A percentile compares a stretch with the other conserved stretches of the same genome.
These are phyloP conservation scores for Auanema sp. DNA, from an alignment of 2,888 invertebrate genomes.

Conservation along the genomic window DNA sequence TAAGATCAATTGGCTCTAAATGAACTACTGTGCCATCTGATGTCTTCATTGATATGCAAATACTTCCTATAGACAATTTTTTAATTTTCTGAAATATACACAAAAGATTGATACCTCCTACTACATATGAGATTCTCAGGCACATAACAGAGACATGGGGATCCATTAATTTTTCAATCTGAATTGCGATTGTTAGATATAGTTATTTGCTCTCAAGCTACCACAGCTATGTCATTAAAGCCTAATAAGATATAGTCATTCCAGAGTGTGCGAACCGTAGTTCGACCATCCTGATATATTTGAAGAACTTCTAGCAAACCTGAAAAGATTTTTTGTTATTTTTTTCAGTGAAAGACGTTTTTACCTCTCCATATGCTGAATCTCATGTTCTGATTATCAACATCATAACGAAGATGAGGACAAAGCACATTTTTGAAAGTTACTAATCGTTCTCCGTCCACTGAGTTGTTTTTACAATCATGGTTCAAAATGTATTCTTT, in stretches of 20 bases:
- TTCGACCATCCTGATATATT: slow-evolving; percentile 51
- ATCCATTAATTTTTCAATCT: slow-evolving; percentile 29
- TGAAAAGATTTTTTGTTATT: neutral
- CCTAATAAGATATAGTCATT: slow-evolving; percentile 48
- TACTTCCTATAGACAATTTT: slow-evolving; percentile 17
- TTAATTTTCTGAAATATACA: slow-evolving; percentile 6
- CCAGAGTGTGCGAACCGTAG: slow-evolving; percentile 48
- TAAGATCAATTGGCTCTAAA: slow-evolving; percentile 61
- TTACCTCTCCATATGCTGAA: slow-evolving; percentile 61
- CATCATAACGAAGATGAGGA: slow-evolving; percentile 59
- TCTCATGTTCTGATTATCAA: slow-evolving; percentile 35
- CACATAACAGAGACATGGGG: slow-evolving; percentile 30
- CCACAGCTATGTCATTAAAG: slow-evolving; percentile 42
- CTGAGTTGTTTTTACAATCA: neutral
- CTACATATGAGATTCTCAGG: slow-evolving; percentile 15
- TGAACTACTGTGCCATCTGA: slow-evolving; percentile 42
- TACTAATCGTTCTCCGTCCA: slow-evolving; percentile 24
- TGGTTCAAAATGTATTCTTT: neutral
- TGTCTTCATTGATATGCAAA: slow-evolving; percentile 35
- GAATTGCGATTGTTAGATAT: neutral
- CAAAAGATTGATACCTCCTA: slow-evolving; percentile 8
- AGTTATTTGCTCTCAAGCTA: slow-evolving; percentile 5
- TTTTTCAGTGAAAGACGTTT: neutral
- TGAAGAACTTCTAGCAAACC: slow-evolving; percentile 52
- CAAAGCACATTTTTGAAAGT: slow-evolving; percentile 63